Base-by-base conservation (phyloP, 1,140 invertebrate species). In the Atta colombica region DNA sequence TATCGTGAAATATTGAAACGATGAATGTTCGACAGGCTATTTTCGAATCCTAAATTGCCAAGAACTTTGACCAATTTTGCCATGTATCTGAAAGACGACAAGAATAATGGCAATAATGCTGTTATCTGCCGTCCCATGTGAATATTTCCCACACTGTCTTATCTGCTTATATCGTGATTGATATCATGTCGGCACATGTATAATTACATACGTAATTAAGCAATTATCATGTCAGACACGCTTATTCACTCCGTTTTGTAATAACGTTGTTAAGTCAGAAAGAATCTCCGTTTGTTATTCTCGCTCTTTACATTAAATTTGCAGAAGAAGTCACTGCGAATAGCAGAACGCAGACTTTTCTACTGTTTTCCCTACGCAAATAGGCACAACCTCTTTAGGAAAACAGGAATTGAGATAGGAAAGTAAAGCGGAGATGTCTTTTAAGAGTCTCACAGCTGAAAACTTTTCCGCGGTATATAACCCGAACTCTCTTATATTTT, bases 81-180 rank as follows among this genome's bases (percentile, higher is more conserved):
- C 86, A 68, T 88, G 86, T 89, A 87, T 16, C 78, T 68, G 28
- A 72, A 69, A 69, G 31, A 49, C 61, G 60, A 78, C 82, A 78
- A 78, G 31, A 84, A 82, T 66, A 53, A 6, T n/a, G 61, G 51
- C 51, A 58, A 65, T 89, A 87, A 90, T 58, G 87, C 21, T 60
- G 75, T 89, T 93, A 93, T 93, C 92, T 78, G 35, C 78, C 85
- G 28, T 65, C 80, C 87, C 92, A 93, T 87, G 88, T 91, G 91
- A 87, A 51, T 66, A 77, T 89, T 93, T 93, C 92, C 88, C 93
- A 93, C 89, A 90, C 65, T 78, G 78, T 81, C 87, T 85, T 86
- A 89, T 90, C 87, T 35, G 75, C 45, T 25, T 71, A 72, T 68
- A 89, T 88, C 85, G 75, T 49, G 77, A 89, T 85, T 81, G 55